phyloP scores from a whole-genome alignment of 2,888 invertebrate species.

The Synergus laeviventris region DNA sequence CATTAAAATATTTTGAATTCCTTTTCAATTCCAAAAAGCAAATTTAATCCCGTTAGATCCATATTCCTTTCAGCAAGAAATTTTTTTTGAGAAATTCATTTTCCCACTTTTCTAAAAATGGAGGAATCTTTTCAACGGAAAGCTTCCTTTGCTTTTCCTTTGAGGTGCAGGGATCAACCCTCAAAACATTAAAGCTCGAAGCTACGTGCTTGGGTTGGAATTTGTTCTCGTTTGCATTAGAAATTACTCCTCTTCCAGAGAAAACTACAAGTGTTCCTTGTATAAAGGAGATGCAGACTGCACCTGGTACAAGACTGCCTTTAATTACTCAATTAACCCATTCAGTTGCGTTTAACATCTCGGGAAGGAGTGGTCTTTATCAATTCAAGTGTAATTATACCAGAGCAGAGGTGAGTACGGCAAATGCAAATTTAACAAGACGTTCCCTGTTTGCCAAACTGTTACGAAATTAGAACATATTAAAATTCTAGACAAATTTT shows the following conservation, averaged over 20 bases:
- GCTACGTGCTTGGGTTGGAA: constrained; percentile 1
- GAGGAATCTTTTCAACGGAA: background rate
- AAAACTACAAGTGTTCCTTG: constrained; percentile 53
- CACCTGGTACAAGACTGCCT: constrained; percentile 54
- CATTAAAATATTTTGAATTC: too few species aligned
- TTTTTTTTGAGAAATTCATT: too few species aligned
- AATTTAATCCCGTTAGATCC: too few species aligned
- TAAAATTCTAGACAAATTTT: background rate
- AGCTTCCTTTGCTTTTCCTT: background rate
- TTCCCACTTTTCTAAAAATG: background rate
- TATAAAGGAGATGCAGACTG: constrained; percentile 48
- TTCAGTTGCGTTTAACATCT: constrained; percentile 47
- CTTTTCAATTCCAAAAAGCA: too few species aligned
- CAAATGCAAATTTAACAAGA: constrained; percentile 34
- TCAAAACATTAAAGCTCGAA: constrained; percentile 1
- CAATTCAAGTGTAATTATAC: constrained; percentile 37
- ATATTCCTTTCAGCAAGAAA: too few species aligned
- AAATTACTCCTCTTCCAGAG: constrained; percentile 56
- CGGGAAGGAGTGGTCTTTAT: constrained; percentile 41
- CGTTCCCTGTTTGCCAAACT: constrained; percentile 11
- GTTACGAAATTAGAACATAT: constrained; percentile 1
- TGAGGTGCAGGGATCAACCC: constrained; percentile 9
- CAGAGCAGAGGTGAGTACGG: constrained; percentile 25
- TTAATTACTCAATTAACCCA: constrained; percentile 61
- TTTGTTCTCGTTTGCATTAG: constrained; percentile 56